Evolutionary conservation across 2,113 vertebrate species (phyloP), one percentile per base, ranked within the genome.

Genomic region (Larimichthys crocea): DNA sequence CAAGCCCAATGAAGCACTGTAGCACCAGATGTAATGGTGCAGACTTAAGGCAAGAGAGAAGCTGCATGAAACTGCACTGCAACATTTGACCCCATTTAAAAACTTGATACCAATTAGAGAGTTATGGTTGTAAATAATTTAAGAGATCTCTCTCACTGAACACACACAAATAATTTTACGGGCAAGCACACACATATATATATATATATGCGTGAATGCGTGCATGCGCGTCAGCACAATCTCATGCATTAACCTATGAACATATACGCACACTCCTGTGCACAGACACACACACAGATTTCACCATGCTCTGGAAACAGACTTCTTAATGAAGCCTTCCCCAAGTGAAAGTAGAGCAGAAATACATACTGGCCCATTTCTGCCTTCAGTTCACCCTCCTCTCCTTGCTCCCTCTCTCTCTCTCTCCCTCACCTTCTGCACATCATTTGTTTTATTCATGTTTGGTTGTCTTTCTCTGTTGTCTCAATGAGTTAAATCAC

Each of bases 21-120:
- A 79, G 74, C 75, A 63, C 62, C 68, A 89, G 66, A 85, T 82
- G 85, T 76, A 86, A 84, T 66, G 72, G 83, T 74, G 63, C 79
- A 83, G 87, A 89, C 86, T 88, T 86, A 79, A 88, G 84, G 88
- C 89, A 53, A 80, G 71, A 91, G 76, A 74, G 86, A 92, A 91
- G 78, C 90, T 89, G 89, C 88, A 90, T 88, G 83, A 92, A 93
- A 89, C 89, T 91, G 90, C 90, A 87, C 86, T 67, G 87, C 91
- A 93, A 93, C 94, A 94, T 94, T 95, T 96, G 95, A 96, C 95
- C 95, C 94, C 94, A 94, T 95, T 95, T 96, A 95, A 95, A 94
- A 94, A 94, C 93, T 95, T 95, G 93, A 94, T 95, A 94, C 94
- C 94, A 95, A 95, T 95, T 96, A 95, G 94, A 89, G 92, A 91